Evolutionary conservation across 2,888 invertebrate genomes (phyloP), one percentile per base, ranked within the genome.

Genomic region (Temnothorax ravouxi): DNA sequence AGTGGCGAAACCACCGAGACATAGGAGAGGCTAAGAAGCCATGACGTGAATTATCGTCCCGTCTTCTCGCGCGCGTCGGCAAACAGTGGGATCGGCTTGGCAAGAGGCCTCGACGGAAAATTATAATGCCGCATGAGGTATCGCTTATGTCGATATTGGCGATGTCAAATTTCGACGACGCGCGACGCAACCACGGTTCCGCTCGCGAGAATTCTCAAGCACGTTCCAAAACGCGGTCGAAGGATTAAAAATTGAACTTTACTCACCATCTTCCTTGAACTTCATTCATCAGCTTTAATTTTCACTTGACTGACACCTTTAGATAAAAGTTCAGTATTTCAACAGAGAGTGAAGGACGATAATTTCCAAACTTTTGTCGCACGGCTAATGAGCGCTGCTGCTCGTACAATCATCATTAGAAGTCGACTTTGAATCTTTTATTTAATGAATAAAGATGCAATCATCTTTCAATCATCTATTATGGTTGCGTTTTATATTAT

Each of bases 1-100:
- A 86, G 81, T 66, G 90, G 56, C 67, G 88, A 88, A 89, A 89
- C 87, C 90, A 86, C 88, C 87, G 88, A 88, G 89, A 89, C 87
- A 86, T 88, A n/a, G 87, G 83, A 76, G 84, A 29, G 79, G 85
- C 89, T 90, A 90, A 89, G 89, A 86, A 90, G 87, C 85, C 83
- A 61, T 72, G 88, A 89, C 86, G 86, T 89, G 88, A 90, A 88
- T 90, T 90, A 88, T 88, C 86, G 77, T 84, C 84, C 85, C 83
- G 83, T 87, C 83, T 84, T 84, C 80, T 82, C 79, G 71, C 74
- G 61, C 79, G 83, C 71, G 86, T 82, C 83, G 87, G 71, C 84
- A 86, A 86, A 87, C 79, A 86, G 81, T 69, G 74, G 52, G 83
- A 87, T 88, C 85, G 83, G 71, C 69, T 85, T 84, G 84, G 72